Percentiles rank a stretch among this genome's conserved stretches.
Evolutionary conservation across 2,888 invertebrate genomes (phyloP).

Genomic region (Ypsolopha sequella): DNA sequence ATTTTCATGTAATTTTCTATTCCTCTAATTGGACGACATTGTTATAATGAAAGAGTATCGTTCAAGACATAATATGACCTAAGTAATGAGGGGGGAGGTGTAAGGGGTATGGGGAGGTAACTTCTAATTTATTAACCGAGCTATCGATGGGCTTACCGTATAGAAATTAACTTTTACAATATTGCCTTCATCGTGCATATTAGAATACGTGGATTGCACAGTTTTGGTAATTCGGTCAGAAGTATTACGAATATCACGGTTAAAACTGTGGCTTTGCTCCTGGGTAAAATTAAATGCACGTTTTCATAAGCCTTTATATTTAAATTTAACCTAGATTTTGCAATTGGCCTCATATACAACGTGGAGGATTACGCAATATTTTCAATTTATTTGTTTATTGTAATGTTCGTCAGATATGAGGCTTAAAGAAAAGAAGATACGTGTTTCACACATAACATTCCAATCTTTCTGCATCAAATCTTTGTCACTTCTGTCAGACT

Average conservation of each 20-base stretch:
- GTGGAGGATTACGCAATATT: too few relatives aligned
- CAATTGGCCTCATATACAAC: too few relatives aligned
- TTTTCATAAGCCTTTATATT: too few relatives aligned
- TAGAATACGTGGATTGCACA: slow-evolving; percentile 18
- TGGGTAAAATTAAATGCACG: too few relatives aligned
- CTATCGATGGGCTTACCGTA: slow-evolving; percentile 48
- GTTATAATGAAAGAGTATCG: background rate
- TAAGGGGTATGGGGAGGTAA: slow-evolving; percentile 7
- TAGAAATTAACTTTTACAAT: slow-evolving; percentile 61
- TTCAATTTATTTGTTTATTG: too few relatives aligned
- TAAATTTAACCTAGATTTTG: too few relatives aligned
- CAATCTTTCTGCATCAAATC: too few relatives aligned
- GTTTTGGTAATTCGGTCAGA: slow-evolving; percentile 26
- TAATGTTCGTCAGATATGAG: too few relatives aligned
- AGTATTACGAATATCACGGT: slow-evolving; percentile 9
- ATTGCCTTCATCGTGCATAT: slow-evolving; percentile 53
- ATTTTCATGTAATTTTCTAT: background rate
- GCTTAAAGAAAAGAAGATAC: too few relatives aligned
- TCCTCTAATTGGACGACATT: background rate
- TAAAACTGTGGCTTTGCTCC: background rate
- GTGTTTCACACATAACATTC: too few relatives aligned
- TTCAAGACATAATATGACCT: slow-evolving; percentile 20
- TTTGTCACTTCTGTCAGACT: too few relatives aligned
- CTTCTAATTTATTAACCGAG: slow-evolving; percentile 64
- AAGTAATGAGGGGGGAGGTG: slow-evolving; percentile 41